Conservation (phyloP, 2,113 vertebrate genomes). For the Cottus gobio region DNA sequence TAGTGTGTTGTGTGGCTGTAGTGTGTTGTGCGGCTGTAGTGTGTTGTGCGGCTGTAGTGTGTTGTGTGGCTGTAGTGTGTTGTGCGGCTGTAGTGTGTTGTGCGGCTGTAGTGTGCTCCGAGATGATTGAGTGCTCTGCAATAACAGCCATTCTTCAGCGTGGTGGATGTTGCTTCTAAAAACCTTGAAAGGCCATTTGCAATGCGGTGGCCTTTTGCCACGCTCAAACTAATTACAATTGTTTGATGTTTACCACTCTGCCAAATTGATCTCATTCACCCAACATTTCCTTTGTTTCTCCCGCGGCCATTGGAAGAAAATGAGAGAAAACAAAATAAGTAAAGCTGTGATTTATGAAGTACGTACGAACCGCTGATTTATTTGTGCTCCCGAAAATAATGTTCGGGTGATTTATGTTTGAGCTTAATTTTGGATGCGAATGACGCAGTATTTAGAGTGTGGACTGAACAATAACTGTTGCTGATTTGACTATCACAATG, state of each 20-base stretch:
- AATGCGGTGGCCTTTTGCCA: not conserved
- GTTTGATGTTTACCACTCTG: not conserved
- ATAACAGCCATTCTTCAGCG: not conserved
- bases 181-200: constrained; percentile 14
- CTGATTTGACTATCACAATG: constrained; percentile 6
- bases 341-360: constrained; percentile 1
- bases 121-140: not conserved
- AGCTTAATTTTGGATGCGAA: constrained; percentile 21
- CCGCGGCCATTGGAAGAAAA: not conserved
- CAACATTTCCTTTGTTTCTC: not conserved
- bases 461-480: not conserved
- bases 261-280: not conserved
- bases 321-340: constrained; percentile 1
- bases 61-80: too few relatives aligned
- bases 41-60: too few relatives aligned
- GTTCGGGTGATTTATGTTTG: not conserved
- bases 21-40: too few relatives aligned
- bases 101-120: not conserved
- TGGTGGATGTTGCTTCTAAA: not conserved
- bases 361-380: constrained; percentile 9
- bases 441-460: not conserved
- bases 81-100: too few relatives aligned
- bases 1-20: too few relatives aligned
- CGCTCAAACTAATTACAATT: not conserved
- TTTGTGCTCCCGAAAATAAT: not conserved